A percentile compares a stretch with the other conserved stretches of the same genome.
These are phyloP conservation scores for Timema cristinae DNA, from an alignment of 2,888 invertebrate genomes.

Conservation along the genomic window DNA sequence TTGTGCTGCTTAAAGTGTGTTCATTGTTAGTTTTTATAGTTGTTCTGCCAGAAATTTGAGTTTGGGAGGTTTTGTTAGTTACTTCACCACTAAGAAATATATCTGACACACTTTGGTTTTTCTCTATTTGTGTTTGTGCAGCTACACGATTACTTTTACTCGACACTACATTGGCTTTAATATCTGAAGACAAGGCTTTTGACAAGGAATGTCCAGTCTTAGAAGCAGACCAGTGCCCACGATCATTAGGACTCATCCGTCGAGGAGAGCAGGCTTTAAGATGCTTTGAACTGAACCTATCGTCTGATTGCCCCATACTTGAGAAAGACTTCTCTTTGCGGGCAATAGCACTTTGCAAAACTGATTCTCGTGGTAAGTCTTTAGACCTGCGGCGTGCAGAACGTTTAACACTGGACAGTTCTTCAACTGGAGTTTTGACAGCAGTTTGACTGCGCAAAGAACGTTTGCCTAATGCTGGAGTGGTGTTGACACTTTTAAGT, in stretches of 20 bases:
- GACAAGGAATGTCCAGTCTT: not conserved
- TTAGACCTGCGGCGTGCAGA: slow-evolving; percentile 61
- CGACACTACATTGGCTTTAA: too few species aligned
- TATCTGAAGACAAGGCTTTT: not conserved
- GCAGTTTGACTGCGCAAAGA: slow-evolving; percentile 30
- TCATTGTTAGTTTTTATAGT: not conserved
- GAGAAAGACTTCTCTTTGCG: slow-evolving; percentile 68
- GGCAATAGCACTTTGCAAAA: slow-evolving; percentile 66
- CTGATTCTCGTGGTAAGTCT: slow-evolving; percentile 55
- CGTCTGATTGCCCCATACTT: slow-evolving; percentile 25
- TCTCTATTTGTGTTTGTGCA: too few species aligned
- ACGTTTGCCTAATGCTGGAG: slow-evolving; percentile 24
- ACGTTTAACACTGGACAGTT: slow-evolving; percentile 51
- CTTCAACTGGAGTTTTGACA: slow-evolving; percentile 22
- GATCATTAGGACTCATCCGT: slow-evolving; percentile 18
- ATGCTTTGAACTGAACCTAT: slow-evolving; percentile 22
- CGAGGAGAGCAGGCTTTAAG: slow-evolving; percentile 19
- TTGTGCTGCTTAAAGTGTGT: not conserved
- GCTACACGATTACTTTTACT: too few species aligned
- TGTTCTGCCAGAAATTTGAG: not conserved
- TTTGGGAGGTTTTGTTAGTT: not conserved
- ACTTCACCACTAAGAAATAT: not conserved
- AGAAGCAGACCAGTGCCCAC: slow-evolving; percentile 1
- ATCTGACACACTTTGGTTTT: not conserved
- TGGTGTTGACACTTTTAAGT: not conserved